A percentile compares a stretch with the other conserved stretches of the same genome.
Evolutionary conservation across 2,888 invertebrate genomes (phyloP).

Genomic region (Mesorhabditis belari): DNA sequence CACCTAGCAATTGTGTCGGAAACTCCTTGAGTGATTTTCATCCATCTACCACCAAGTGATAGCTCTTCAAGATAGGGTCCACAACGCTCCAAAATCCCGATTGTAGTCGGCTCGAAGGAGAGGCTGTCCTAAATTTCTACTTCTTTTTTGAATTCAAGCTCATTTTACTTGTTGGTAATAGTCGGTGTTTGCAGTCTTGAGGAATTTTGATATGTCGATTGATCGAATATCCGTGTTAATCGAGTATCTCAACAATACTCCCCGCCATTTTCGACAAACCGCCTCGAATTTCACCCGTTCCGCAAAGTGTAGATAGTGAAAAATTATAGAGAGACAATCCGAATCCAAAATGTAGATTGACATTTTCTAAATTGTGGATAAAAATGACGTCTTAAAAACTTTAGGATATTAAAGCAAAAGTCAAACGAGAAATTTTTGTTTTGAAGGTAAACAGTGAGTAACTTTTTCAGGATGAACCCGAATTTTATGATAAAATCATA

Average conservation of each 20-base stretch:
- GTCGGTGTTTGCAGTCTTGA: constrained; percentile 11
- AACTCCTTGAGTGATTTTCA: constrained; percentile 30
- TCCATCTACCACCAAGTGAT: constrained; percentile 38
- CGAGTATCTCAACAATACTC: constrained; percentile 15
- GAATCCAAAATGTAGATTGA: constrained; percentile 5
- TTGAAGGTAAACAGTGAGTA: too few relatives aligned
- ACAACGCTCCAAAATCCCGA: constrained; percentile 30
- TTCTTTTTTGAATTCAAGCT: not conserved
- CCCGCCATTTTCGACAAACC: constrained; percentile 29
- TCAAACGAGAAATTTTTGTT: too few relatives aligned
- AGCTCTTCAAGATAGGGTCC: constrained; percentile 29
- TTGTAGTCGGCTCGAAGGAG: constrained; percentile 23
- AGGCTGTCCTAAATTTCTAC: constrained; percentile 20
- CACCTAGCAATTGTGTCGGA: constrained; percentile 29
- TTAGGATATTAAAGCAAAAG: too few relatives aligned
- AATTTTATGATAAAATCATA: too few relatives aligned
- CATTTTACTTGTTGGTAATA: constrained; percentile 18
- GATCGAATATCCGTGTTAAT: constrained; percentile 7
- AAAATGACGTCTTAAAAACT: too few relatives aligned
- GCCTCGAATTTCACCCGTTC: constrained; percentile 33
- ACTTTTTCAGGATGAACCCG: too few relatives aligned
- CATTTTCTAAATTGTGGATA: not conserved
- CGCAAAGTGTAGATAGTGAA: constrained; percentile 19
- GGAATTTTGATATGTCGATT: constrained; percentile 18
- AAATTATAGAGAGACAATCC: constrained; percentile 18